Evolutionary conservation across 2,797 vertebrate genomes (phyloP).

Genomic region (Chelon labrosus): DNA sequence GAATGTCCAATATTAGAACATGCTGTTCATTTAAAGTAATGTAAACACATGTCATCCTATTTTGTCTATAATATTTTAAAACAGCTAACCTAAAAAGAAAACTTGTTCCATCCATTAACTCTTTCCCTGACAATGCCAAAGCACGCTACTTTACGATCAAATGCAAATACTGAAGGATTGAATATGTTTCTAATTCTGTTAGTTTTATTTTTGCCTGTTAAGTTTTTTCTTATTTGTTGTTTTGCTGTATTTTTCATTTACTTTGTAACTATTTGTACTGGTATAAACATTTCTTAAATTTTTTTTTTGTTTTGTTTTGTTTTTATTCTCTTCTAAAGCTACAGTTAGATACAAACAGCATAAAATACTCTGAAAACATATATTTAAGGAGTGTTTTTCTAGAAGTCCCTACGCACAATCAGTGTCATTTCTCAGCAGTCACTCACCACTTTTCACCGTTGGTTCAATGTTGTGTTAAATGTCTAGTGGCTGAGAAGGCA

Average conservation of each 20-base stretch:
- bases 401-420: neutral
- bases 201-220: neutral
- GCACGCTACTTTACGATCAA: neutral
- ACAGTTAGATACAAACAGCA: neutral
- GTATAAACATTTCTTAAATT: too few relatives aligned
- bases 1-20: too few relatives aligned
- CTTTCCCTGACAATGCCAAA: neutral
- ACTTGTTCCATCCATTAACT: too few relatives aligned
- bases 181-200: neutral
- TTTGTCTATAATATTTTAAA: neutral
- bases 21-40: neutral
- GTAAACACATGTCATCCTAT: neutral
- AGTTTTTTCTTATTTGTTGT: neutral
- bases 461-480: neutral
- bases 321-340: too few relatives aligned
- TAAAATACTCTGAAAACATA: neutral
- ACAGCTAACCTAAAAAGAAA: neutral
- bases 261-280: neutral
- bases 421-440: neutral
- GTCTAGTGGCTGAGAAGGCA: neutral
- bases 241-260: neutral
- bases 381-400: neutral
- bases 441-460: neutral
- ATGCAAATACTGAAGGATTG: neutral
- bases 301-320: too few relatives aligned